These are phyloP conservation scores for Antechinus stuartii DNA, from an alignment of 2,113 vertebrate species.

Conservation along the genomic window DNA sequence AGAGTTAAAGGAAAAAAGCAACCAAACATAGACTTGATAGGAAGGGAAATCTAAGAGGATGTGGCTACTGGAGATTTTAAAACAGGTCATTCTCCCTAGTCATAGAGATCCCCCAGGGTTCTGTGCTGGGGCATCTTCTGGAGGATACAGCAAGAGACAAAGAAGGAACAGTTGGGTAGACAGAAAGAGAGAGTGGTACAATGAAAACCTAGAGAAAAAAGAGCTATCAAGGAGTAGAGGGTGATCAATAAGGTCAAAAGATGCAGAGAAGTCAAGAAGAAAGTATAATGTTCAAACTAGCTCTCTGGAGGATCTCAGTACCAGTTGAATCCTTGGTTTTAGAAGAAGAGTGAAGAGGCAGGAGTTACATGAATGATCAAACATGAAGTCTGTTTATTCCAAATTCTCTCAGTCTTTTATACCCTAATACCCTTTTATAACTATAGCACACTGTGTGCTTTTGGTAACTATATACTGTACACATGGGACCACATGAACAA, in stretches of 20 bases:
- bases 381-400: too few species aligned
- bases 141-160: not conserved
- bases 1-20: slow-evolving; percentile 68
- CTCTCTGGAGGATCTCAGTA: too few species aligned
- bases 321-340: too few species aligned
- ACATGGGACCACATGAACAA: too few species aligned
- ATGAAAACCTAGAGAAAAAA: not conserved
- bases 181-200: not conserved
- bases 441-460: too few species aligned
- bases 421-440: too few species aligned
- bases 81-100: slow-evolving; percentile 38
- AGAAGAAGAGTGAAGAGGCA: too few species aligned
- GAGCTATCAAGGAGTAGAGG: not conserved
- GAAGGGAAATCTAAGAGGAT: slow-evolving; percentile 78
- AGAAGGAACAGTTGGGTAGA: not conserved
- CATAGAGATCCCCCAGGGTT: too few species aligned
- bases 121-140: not conserved
- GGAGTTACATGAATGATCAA: too few species aligned
- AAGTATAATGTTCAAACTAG: not conserved
- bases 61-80: slow-evolving; percentile 71
- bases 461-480: too few species aligned
- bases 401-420: too few species aligned
- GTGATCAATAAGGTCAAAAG: not conserved
- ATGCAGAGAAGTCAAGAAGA: not conserved
- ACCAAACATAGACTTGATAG: slow-evolving; percentile 63